A percentile compares a stretch with the other conserved stretches of the same genome.
phyloP scores from a whole-genome alignment of 2,888 invertebrate species.

The Phoronis australis region DNA sequence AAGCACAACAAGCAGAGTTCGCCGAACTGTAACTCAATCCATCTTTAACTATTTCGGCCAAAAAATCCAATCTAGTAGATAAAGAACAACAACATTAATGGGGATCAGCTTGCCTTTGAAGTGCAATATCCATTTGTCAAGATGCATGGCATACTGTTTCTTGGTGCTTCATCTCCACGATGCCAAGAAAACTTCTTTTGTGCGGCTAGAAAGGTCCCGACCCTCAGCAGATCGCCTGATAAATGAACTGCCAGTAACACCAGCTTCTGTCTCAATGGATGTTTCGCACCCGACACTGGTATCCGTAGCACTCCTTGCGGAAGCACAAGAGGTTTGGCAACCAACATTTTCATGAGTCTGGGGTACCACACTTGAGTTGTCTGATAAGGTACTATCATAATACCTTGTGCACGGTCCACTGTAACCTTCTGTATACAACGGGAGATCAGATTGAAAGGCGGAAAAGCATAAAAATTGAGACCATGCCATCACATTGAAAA shows the following conservation, averaged over 20 bases:
- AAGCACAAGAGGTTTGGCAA: conserved; percentile 2
- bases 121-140: too few relatives aligned
- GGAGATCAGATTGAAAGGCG: conserved; percentile 13
- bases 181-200: too few relatives aligned
- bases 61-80: too few relatives aligned
- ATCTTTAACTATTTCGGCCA: too few relatives aligned
- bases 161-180: too few relatives aligned
- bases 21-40: too few relatives aligned
- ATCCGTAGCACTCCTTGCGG: conserved; percentile 1
- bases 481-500: conserved; percentile 11
- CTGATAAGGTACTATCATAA: conserved; percentile 1
- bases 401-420: neutral
- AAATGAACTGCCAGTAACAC: neutral
- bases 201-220: neutral
- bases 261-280: neutral
- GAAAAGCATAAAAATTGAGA: conserved; percentile 8
- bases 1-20: too few relatives aligned
- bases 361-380: conserved; percentile 2
- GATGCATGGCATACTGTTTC: too few relatives aligned
- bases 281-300: neutral
- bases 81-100: too few relatives aligned
- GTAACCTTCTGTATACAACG: conserved; percentile 1
- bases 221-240: neutral
- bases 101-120: too few relatives aligned
- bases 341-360: neutral